Percentiles rank a stretch among this genome's conserved stretches.
These are phyloP conservation scores for Odontothrips loti DNA, from an alignment of 2,888 invertebrate species.

Conservation along the genomic window DNA sequence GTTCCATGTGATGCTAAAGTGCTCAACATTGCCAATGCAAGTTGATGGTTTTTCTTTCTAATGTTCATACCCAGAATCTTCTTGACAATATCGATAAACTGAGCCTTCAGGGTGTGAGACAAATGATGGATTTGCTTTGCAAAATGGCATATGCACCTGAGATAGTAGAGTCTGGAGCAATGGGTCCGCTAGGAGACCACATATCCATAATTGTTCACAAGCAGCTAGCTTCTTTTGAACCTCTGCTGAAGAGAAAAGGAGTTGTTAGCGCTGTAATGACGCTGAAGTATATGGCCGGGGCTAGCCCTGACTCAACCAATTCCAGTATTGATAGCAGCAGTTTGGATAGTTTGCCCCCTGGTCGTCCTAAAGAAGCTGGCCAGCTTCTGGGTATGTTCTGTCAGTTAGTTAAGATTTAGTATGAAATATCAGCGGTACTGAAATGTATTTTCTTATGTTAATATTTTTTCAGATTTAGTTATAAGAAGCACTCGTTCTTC, in stretches of 20 bases:
- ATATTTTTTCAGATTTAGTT: background rate
- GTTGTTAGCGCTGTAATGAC: slow-evolving; percentile 71
- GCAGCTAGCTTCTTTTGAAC: slow-evolving; percentile 28
- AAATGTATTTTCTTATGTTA: background rate
- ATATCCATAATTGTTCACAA: slow-evolving; percentile 24
- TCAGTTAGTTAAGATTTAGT: background rate
- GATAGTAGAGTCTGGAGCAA: background rate
- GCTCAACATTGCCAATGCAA: background rate
- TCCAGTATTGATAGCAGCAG: background rate
- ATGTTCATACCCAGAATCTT: background rate
- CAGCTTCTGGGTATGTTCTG: background rate
- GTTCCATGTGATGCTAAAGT: background rate
- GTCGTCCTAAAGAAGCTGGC: background rate
- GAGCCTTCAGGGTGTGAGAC: slow-evolving; percentile 50
- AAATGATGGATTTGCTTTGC: slow-evolving; percentile 72
- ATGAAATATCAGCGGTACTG: background rate
- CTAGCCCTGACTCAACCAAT: background rate
- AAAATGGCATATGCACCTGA: slow-evolving; percentile 58
- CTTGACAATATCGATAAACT: slow-evolving; percentile 4
- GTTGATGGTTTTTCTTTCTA: background rate
- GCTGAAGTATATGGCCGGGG: slow-evolving; percentile 60
- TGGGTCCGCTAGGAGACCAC: background rate
- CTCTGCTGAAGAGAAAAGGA: slow-evolving; percentile 49
- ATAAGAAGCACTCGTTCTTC: background rate
- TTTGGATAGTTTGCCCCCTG: background rate